These are phyloP conservation scores for Umimayanthus chanpuru DNA, from an alignment of 92 coral and sea anemone genomes.

Conservation along the genomic window DNA sequence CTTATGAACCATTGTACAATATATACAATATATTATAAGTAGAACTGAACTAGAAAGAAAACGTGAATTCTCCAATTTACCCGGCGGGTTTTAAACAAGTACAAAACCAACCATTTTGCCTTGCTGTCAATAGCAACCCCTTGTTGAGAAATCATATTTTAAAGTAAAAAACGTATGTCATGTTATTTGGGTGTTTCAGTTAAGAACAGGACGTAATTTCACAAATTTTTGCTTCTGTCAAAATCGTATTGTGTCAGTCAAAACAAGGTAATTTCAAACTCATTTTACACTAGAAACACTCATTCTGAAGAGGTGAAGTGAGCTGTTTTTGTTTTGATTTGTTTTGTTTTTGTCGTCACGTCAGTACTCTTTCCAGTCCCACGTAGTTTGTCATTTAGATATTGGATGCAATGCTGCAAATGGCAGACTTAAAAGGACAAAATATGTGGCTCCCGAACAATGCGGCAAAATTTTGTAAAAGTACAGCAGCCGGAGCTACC, in stretches of 20 bases:
- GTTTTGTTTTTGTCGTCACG: neutral
- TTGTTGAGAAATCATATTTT: too few species aligned
- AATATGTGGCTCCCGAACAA: neutral
- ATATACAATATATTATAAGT: too few species aligned
- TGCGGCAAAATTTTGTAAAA: too few species aligned
- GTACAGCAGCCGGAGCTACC: neutral
- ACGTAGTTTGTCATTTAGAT: neutral
- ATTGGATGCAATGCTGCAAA: neutral
- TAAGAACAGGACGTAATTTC: neutral
- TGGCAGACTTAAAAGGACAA: neutral
- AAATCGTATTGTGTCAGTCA: neutral
- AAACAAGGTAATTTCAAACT: constrained; percentile 5
- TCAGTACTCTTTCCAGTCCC: neutral
- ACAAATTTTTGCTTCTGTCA: neutral
- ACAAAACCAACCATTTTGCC: too few species aligned
- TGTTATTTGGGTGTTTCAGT: neutral
- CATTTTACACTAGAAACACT: neutral
- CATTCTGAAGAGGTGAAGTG: constrained; percentile 25
- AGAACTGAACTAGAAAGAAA: too few species aligned
- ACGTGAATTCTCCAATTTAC: too few species aligned
- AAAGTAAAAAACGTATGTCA: too few species aligned
- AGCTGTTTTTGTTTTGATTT: constrained; percentile 29
- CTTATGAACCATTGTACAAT: too few species aligned
- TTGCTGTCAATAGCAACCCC: too few species aligned
- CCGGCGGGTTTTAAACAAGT: too few species aligned